Percentiles rank a stretch among this genome's conserved stretches.
Evolutionary conservation across 53 echinoderm and acorn worm species (phyloP).

Genomic region (Paelopatides confundens): DNA sequence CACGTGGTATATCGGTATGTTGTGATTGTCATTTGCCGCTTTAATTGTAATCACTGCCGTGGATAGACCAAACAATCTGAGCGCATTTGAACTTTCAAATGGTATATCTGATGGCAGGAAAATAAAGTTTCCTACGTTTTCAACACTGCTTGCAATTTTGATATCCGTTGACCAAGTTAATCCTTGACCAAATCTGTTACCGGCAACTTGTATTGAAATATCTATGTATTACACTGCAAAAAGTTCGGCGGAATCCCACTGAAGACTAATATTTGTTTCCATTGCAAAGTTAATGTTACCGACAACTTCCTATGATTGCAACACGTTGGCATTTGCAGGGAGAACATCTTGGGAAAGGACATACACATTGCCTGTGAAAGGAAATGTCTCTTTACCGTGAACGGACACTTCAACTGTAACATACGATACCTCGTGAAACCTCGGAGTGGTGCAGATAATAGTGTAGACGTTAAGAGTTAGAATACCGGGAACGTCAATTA

Average conservation of each 20-base stretch:
- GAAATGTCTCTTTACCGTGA: slow-evolving; percentile 45
- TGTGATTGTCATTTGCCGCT: too few species aligned
- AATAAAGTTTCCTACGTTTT: background rate
- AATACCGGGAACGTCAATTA: slow-evolving; percentile 40
- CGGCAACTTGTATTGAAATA: background rate
- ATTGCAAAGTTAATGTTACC: background rate
- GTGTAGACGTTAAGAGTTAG: slow-evolving; percentile 11
- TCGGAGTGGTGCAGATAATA: slow-evolving; percentile 57
- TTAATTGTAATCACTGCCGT: background rate
- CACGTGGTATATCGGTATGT: too few species aligned
- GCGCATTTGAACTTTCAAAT: background rate
- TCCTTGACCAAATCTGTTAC: too few species aligned
- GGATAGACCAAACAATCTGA: background rate
- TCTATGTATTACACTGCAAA: background rate
- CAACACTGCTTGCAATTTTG: background rate
- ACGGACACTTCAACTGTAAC: slow-evolving; percentile 56
- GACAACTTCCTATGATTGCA: background rate
- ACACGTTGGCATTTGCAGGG: background rate
- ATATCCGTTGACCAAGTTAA: background rate
- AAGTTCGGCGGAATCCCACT: slow-evolving; percentile 32
- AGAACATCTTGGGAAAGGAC: slow-evolving; percentile 52
- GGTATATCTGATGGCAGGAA: background rate
- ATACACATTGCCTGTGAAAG: slow-evolving; percentile 63
- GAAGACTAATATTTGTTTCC: slow-evolving; percentile 5
- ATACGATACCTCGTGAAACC: slow-evolving; percentile 47